Conservation (phyloP, 2,113 vertebrate genomes). For the Rhagologus leucostigma region DNA sequence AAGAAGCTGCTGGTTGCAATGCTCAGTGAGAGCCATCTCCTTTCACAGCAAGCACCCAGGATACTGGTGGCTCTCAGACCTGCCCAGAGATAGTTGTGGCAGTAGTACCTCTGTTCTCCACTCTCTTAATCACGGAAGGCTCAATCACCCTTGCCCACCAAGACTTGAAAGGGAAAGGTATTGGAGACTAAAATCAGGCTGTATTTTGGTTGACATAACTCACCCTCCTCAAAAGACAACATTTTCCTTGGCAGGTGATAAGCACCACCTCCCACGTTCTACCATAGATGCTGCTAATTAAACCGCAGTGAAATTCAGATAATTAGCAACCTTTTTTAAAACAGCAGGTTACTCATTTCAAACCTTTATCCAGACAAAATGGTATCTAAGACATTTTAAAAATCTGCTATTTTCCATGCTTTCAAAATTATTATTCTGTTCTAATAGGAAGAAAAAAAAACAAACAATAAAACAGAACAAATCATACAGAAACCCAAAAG, state of each 20-base stretch:
- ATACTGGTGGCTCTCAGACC: background rate
- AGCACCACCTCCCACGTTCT: background rate
- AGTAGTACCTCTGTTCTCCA: background rate
- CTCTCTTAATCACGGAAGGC: background rate
- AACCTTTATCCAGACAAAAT: background rate
- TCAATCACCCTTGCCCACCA: background rate
- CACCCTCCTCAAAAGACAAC: background rate
- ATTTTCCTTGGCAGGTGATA: conserved; percentile 9
- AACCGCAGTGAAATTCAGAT: conserved; percentile 34
- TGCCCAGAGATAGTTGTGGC: fast-evolving
- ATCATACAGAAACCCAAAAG: background rate
- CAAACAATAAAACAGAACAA: background rate
- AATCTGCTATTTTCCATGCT: background rate
- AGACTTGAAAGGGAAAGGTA: background rate
- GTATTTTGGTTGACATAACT: background rate
- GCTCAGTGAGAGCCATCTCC: background rate
- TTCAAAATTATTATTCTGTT: background rate
- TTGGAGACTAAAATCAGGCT: background rate
- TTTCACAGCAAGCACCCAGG: background rate
- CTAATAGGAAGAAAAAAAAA: background rate
- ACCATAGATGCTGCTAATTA: conserved; percentile 25
- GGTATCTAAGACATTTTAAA: background rate
- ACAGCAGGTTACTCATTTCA: background rate
- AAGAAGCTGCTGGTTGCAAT: background rate
- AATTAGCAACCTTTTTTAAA: conserved; percentile 38